A percentile compares a stretch with the other conserved stretches of the same genome.
Evolutionary conservation across 92 coral and sea anemone species (phyloP).

Genomic region (Actinernus sp.): DNA sequence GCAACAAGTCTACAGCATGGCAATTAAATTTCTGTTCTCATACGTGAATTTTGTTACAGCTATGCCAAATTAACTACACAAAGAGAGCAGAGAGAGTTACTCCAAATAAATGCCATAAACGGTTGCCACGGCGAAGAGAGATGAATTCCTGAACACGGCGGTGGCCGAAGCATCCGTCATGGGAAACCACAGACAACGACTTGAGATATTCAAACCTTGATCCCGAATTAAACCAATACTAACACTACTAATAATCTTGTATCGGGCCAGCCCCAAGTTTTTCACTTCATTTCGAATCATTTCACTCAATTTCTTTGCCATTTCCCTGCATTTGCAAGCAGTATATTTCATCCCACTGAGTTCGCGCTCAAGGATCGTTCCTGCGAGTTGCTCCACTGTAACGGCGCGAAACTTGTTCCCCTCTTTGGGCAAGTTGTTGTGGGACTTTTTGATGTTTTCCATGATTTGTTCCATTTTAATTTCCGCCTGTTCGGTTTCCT

Average conservation of each 20-base stretch:
- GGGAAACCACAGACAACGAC: slow-evolving; percentile 80
- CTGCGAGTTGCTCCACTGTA: slow-evolving; percentile 23
- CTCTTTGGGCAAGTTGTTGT: slow-evolving; percentile 51
- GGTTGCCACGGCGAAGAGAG: slow-evolving; percentile 72
- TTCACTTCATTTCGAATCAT: slow-evolving; percentile 70
- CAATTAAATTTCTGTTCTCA: too few species aligned
- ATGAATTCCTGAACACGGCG: slow-evolving; percentile 50
- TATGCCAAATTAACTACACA: too few species aligned
- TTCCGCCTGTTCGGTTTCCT: slow-evolving; percentile 9
- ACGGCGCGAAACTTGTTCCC: slow-evolving; percentile 33
- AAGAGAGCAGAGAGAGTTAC: too few species aligned
- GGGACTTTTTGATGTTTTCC: slow-evolving; percentile 32
- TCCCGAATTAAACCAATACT: slow-evolving; percentile 57
- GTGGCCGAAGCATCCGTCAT: slow-evolving; percentile 70
- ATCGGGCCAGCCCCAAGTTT: slow-evolving; percentile 64
- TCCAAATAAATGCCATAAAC: slow-evolving; percentile 60
- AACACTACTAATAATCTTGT: slow-evolving; percentile 67
- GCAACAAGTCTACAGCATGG: too few species aligned
- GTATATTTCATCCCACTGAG: slow-evolving; percentile 28
- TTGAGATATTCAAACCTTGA: slow-evolving; percentile 72
- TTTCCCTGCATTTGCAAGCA: slow-evolving; percentile 46
- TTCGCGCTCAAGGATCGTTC: slow-evolving; percentile 23
- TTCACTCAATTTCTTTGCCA: slow-evolving; percentile 58
- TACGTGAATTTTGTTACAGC: too few species aligned
- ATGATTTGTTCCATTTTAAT: slow-evolving; percentile 22